Base-by-base conservation (phyloP, 2,113 vertebrate species). In the Leucosticte australis region DNA sequence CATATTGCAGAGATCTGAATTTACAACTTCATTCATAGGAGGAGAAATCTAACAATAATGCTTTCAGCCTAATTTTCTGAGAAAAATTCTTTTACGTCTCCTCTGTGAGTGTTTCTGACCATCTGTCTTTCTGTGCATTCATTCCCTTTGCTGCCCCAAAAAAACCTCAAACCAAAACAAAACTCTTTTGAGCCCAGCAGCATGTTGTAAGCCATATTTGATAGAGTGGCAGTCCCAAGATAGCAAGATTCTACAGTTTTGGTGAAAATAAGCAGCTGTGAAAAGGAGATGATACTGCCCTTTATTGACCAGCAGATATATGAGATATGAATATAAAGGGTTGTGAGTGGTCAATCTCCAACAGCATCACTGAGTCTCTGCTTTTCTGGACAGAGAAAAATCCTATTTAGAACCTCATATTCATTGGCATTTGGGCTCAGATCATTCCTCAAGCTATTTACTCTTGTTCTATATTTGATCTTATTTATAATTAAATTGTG, bases 151-250 rank as follows among this genome's bases (percentile, higher is more conserved):
- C 41, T 4, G 0, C 0, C 22, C 10, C 2, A 16, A 13, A 62
- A 91, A 85, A 73, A 18, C 2, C 8, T 50, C 42, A 83, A 88
- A 94, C 8, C 62, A 82, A 79, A 88, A 16, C 41, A 62, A 74
- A 83, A 17, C 12, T 63, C 31, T 90, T 91, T 91, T 85, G 67
- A 93, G 73, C 52, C 9, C 82, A 95, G 70, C 70, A 93, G 78
- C 73, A 39, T 69, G 7, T 79, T 79, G 67, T 73, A 85, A 90
- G 68, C 49, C 12, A 2, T 80, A n/a, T 83, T 82, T 83, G 46
- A 56, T 65, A 69, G 20, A 91, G 19, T 47, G 35, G 13, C 35
- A 56, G 49, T 65, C n/a, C 84, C 27, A 42, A 69, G 55, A 64
- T 56, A 1, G 2, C 71, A 68, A 84, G 57, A 62, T 83, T 65